Evolutionary conservation across 92 coral and sea anemone species (phyloP).

Genomic region (Epizoanthus rinbou): DNA sequence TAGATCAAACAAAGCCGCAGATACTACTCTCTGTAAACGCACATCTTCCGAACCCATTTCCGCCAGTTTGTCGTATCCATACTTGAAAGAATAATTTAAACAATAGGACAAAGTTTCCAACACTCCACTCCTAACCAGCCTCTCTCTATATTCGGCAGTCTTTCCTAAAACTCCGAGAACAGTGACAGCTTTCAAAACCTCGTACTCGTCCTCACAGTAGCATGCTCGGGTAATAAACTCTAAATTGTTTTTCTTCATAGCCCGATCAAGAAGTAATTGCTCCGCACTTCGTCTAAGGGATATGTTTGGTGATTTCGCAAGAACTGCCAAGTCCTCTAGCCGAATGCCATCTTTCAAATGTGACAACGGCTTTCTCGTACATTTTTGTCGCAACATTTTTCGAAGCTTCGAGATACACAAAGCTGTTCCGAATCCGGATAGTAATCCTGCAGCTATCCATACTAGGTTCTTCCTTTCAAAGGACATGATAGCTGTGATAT

Average conservation of each 20-base stretch:
- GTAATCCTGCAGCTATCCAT: conserved; percentile 74
- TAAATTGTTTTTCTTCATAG: conserved; percentile 72
- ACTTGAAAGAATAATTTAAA: conserved; percentile 70
- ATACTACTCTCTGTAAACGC: conserved; percentile 70
- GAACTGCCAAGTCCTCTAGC: conserved; percentile 73
- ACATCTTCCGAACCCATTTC: conserved; percentile 65
- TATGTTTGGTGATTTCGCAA: conserved; percentile 82
- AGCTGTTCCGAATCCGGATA: conserved; percentile 87
- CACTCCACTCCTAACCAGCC: conserved; percentile 66
- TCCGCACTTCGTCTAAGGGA: conserved; percentile 82
- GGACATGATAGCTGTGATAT: conserved; percentile 51
- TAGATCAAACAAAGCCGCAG: conserved; percentile 83
- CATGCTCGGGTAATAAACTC: conserved; percentile 74
- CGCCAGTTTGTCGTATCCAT: conserved; percentile 66
- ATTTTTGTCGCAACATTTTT: conserved; percentile 72
- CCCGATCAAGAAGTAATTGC: conserved; percentile 78
- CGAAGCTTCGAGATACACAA: conserved; percentile 75
- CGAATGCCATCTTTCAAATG: conserved; percentile 75
- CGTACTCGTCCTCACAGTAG: conserved; percentile 64
- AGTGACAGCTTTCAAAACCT: conserved; percentile 82
- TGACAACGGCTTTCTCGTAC: conserved; percentile 74
- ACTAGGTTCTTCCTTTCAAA: conserved; percentile 61
- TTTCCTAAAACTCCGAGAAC: conserved; percentile 81
- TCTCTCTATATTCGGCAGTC: conserved; percentile 59
- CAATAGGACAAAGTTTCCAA: conserved; percentile 77